phyloP scores from a whole-genome alignment of 2,113 vertebrate genomes.

The mouse (Mus musculus) region DNA sequence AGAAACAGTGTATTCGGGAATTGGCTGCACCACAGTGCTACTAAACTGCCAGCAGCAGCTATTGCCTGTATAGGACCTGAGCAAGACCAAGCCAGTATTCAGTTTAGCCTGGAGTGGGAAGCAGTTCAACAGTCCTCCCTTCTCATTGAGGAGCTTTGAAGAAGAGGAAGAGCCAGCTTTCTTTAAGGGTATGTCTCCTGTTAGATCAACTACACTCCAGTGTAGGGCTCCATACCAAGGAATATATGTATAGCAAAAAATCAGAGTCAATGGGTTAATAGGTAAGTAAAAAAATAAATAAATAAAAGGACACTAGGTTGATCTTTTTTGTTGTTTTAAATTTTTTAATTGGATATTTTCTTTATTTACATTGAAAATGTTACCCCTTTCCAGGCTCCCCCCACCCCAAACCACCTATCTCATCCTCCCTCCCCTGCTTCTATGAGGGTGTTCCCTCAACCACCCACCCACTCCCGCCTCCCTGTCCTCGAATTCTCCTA shows the following conservation, averaged over 20 bases:
- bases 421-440: too few relatives aligned
- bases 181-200: not conserved
- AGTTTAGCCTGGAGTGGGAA: not conserved
- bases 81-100: not conserved
- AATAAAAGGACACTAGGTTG: conserved; percentile 80
- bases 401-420: too few relatives aligned
- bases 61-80: not conserved
- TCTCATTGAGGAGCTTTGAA: not conserved
- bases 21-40: not conserved
- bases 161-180: not conserved
- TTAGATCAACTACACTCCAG: not conserved
- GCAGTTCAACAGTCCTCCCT: not conserved
- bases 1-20: not conserved
- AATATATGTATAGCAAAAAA: not conserved
- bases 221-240: not conserved
- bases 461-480: too few relatives aligned
- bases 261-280: not conserved
- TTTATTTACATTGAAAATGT: too few relatives aligned
- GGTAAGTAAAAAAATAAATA: not conserved
- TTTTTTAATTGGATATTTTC: too few relatives aligned
- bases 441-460: too few relatives aligned
- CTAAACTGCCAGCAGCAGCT: not conserved
- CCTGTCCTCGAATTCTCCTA: too few relatives aligned
- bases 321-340: conserved; percentile 84
- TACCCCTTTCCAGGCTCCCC: too few relatives aligned